Evolutionary conservation across 2,113 vertebrate genomes (phyloP).

Genomic region (Balaeniceps rex): DNA sequence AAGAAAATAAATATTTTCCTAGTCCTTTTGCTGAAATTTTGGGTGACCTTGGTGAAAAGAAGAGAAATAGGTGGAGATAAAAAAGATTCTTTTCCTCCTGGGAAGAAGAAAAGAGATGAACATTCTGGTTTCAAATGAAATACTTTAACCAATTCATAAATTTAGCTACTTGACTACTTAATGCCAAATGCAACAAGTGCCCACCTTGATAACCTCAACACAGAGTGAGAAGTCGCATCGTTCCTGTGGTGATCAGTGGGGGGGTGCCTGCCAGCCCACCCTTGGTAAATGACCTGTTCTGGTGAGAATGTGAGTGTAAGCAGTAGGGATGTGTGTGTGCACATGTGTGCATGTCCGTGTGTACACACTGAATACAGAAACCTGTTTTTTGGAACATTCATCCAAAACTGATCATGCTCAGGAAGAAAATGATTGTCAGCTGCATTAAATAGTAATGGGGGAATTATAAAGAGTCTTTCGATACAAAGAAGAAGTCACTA

Average conservation of each 20-base stretch:
- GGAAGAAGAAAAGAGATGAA: neutral
- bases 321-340: too few relatives aligned
- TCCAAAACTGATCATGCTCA: neutral
- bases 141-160: neutral
- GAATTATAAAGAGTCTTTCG: neutral
- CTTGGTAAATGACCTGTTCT: neutral
- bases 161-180: neutral
- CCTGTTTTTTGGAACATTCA: neutral
- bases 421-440: neutral
- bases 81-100: neutral
- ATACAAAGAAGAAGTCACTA: neutral
- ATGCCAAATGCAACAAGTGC: neutral
- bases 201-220: neutral
- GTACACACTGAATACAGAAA: neutral
- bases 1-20: neutral
- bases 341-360: fast-evolving
- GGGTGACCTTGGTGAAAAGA: neutral
- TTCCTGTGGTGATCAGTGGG: neutral
- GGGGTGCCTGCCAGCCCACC: neutral
- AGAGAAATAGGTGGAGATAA: neutral
- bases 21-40: neutral
- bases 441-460: neutral
- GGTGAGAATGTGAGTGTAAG: neutral
- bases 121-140: neutral
- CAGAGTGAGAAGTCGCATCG: neutral